Conservation (phyloP, 2,888 invertebrate genomes). For the Cosmopolites sordidus region DNA sequence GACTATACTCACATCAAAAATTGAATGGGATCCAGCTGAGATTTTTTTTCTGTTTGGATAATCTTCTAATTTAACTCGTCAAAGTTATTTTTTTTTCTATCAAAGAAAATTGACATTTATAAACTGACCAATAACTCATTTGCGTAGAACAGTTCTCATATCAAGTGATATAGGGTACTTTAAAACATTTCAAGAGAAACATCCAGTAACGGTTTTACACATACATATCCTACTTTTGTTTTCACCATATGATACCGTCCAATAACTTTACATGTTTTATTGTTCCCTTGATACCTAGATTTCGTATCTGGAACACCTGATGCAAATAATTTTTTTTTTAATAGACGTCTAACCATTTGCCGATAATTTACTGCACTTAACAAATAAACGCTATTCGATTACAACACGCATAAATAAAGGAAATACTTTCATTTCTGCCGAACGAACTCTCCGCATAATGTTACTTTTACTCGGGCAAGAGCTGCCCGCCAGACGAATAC, state of each 20-base stretch:
- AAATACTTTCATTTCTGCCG: conserved; percentile 34
- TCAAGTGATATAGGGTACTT: too few relatives aligned
- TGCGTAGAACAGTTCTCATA: too few relatives aligned
- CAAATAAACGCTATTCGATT: conserved; percentile 23
- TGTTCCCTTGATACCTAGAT: conserved; percentile 19
- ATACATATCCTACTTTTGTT: conserved; percentile 11
- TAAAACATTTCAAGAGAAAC: too few relatives aligned
- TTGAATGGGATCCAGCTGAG: too few relatives aligned
- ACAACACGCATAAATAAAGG: conserved; percentile 29
- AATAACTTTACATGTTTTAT: conserved; percentile 23
- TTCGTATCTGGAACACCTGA: conserved; percentile 24
- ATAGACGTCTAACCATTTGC: conserved; percentile 20
- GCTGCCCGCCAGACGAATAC: neutral
- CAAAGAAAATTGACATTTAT: too few relatives aligned
- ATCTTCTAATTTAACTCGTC: too few relatives aligned
- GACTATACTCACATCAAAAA: too few relatives aligned
- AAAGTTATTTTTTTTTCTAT: too few relatives aligned
- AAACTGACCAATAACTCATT: too few relatives aligned
- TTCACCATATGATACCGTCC: neutral
- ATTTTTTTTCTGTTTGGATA: too few relatives aligned
- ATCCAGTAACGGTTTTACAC: too few relatives aligned
- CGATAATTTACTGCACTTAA: conserved; percentile 24
- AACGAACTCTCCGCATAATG: conserved; percentile 30
- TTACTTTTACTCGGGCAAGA: conserved; percentile 32
- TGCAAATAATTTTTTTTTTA: conserved; percentile 18